phyloP scores from a whole-genome alignment of 2,113 vertebrate genomes.

The Podarcis muralis region DNA sequence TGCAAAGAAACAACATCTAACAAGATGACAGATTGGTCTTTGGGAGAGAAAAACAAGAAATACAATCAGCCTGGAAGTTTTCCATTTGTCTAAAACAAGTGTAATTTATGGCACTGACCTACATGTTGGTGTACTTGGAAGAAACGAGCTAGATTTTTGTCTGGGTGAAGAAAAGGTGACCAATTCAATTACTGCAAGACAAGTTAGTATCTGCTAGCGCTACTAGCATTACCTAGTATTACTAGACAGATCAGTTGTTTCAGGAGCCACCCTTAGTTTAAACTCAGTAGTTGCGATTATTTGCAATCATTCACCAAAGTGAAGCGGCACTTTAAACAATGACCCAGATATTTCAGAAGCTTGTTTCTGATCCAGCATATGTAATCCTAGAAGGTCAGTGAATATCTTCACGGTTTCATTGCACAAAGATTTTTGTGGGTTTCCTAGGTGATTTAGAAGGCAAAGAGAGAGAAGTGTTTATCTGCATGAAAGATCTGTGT shows the following conservation, averaged over 20 bases:
- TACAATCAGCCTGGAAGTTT: background rate
- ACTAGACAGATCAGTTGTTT: background rate
- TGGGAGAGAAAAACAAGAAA: constrained; percentile 26
- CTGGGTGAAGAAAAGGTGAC: background rate
- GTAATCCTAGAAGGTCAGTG: constrained; percentile 44
- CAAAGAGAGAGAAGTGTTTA: constrained; percentile 18
- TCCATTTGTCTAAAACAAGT: background rate
- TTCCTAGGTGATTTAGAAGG: background rate
- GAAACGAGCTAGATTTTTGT: background rate
- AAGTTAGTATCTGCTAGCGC: background rate
- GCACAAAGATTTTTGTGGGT: constrained; percentile 23
- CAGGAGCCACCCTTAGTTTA: constrained; percentile 5
- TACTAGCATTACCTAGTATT: background rate
- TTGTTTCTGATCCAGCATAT: constrained; percentile 36
- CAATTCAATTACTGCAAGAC: background rate
- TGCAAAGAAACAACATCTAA: background rate
- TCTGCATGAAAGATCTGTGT: too few species aligned
- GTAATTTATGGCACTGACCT: background rate
- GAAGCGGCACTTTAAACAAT: constrained; percentile 4
- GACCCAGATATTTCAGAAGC: constrained; percentile 15
- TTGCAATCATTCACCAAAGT: constrained; percentile 24
- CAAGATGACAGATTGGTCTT: constrained; percentile 1
- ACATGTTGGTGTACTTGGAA: background rate
- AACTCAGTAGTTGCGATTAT: background rate
- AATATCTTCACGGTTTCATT: constrained; percentile 37